phyloP scores from a whole-genome alignment of 2,113 vertebrate species.

The Protomyctophum bolini region DNA sequence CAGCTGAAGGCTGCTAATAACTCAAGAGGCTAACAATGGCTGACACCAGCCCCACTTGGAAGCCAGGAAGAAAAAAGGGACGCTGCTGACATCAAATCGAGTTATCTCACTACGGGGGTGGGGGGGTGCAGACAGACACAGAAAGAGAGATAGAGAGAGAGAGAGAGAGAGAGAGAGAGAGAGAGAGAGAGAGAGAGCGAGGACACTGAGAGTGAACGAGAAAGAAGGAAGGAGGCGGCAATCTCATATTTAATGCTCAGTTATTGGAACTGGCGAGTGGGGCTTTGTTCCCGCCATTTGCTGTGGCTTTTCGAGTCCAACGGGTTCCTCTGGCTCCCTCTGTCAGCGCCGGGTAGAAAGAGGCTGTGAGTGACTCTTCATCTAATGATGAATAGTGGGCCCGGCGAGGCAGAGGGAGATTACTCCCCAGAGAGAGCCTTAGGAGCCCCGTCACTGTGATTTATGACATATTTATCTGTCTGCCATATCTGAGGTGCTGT shows the following conservation, averaged over 20 bases:
- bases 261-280: conserved; percentile 79
- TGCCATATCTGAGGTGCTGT: conserved; percentile 88
- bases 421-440: conserved; percentile 85
- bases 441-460: conserved; percentile 82
- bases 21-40: conserved; percentile 63
- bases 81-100: conserved; percentile 92
- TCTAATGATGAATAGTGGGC: conserved; percentile 86
- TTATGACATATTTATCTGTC: conserved; percentile 92
- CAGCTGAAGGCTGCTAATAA: conserved; percentile 70
- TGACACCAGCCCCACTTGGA: conserved; percentile 85
- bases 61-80: conserved; percentile 80
- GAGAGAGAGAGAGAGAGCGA: not conserved
- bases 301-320: conserved; percentile 61
- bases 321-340: conserved; percentile 73
- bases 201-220: conserved; percentile 12
- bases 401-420: conserved; percentile 84
- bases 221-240: conserved; percentile 20
- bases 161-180: conserved; percentile 10
- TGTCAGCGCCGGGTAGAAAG: conserved; percentile 78
- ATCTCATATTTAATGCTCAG: conserved; percentile 68
- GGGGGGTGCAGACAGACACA: too few species aligned
- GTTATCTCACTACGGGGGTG: conserved; percentile 78
- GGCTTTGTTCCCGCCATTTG: conserved; percentile 74
- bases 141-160: conserved; percentile 1
- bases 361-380: conserved; percentile 77